Percentiles rank a stretch among this genome's conserved stretches.
phyloP scores from a whole-genome alignment of 2,113 vertebrate genomes.

The Budorcas taxicolor region DNA sequence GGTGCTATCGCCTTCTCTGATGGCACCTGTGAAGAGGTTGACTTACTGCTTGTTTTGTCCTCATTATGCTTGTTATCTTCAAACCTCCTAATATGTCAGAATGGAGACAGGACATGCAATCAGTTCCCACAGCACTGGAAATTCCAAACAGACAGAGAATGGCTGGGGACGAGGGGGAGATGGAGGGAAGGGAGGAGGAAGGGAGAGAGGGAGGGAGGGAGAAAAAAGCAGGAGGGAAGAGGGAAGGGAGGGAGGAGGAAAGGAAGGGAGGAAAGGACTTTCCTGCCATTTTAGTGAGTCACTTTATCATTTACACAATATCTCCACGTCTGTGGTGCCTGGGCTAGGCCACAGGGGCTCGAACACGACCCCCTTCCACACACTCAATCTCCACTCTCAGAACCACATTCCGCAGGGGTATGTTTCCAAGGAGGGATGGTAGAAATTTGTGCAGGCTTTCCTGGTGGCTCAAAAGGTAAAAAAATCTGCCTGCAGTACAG shows the following conservation, averaged over 20 bases:
- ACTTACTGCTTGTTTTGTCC: neutral
- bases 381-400: neutral
- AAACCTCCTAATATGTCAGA: neutral
- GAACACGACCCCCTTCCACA: fast-evolving
- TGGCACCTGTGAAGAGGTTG: neutral
- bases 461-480: fast-evolving
- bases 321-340: neutral
- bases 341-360: no score
- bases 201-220: neutral
- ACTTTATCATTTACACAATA: neutral
- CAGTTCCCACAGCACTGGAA: neutral
- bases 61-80: neutral
- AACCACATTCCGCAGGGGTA: neutral
- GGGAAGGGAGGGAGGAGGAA: neutral
- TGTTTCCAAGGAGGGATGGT: neutral
- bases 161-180: no score
- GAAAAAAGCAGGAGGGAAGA: neutral
- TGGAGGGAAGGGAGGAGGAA: no score
- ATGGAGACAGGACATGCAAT: neutral
- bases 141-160: neutral
- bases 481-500: neutral
- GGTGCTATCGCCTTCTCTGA: no score
- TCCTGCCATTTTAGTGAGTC: neutral
- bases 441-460: neutral
- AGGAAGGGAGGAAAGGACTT: neutral